Evolutionary conservation across 1,140 invertebrate species (phyloP), one percentile per base, ranked within the genome.

Genomic region (Manduca sexta): DNA sequence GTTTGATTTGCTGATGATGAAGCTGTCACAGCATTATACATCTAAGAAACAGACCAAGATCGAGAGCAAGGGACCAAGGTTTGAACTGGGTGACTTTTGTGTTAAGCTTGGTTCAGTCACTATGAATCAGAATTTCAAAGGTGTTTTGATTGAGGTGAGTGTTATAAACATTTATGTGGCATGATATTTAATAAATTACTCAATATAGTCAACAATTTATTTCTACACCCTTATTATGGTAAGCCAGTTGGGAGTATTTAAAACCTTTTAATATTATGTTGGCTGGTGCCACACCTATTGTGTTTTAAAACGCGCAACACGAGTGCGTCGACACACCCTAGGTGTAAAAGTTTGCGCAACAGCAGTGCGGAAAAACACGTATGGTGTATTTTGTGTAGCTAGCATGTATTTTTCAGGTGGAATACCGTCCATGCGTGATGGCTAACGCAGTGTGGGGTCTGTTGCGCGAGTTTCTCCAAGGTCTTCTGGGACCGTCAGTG

Each of bases 31-130:
- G 41, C 93, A 96, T 54, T 98, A 98, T 67, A 91, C 92, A 11
- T 93, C 94, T 8, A 97, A 97, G 83, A 95, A 97, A 79, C 92
- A 94, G 60, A 93, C 92, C 0, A 94, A 93, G 72, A 92, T 96
- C 46, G 97, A 98, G 82, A 94, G 94, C 0, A 97, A 97, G 79
- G 97, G 97, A 0, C 93, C 94, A 0, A 88, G 95, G 40, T 98
- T 96, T 84, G 95, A 98, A 82, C 89, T 97, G 17, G 94, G 92
- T 0, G 97, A 99, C 78, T 99, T 99, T 84, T 91, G 95, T 59
- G 92, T 98, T 3, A 98, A 98, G 85, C 87, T 98, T 2, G 97
- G 97, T 16, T 95, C 92, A 39, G 96, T 98, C 2, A 94, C 94
- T 7, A 94, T 98, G 87, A 95, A 93, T 77, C 93, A 95, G 46